These are phyloP conservation scores for Drepana falcataria DNA, from an alignment of 2,888 invertebrate species.

Conservation along the genomic window DNA sequence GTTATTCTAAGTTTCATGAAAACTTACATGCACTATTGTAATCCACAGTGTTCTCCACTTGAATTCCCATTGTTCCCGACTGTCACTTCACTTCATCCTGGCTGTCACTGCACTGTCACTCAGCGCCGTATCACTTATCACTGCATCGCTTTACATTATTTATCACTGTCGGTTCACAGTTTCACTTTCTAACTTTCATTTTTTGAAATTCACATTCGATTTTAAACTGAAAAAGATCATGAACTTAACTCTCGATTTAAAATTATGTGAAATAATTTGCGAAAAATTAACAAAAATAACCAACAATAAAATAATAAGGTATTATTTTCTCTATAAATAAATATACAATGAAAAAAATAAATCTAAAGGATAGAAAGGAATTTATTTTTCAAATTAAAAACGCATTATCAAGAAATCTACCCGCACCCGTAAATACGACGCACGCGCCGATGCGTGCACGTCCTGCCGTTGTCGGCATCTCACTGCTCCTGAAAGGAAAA, in stretches of 20 bases:
- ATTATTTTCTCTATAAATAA: too few relatives aligned
- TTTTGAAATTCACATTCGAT: constrained; percentile 8
- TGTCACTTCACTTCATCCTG: constrained; percentile 41
- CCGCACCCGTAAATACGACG: constrained; percentile 7
- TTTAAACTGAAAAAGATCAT: constrained; percentile 14
- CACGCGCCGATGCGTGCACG: constrained; percentile 30
- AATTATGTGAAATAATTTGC: too few relatives aligned
- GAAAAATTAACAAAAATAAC: too few relatives aligned
- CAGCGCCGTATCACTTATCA: constrained; percentile 16
- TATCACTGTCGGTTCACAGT: constrained; percentile 20
- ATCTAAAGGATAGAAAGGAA: not conserved
- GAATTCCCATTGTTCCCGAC: constrained; percentile 61
- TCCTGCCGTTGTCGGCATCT: constrained; percentile 31
- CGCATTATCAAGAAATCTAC: too few relatives aligned
- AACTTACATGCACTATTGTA: constrained; percentile 72
- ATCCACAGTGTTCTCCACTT: constrained; percentile 67
- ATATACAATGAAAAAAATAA: too few relatives aligned
- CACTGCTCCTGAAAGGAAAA: constrained; percentile 46
- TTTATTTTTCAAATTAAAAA: not conserved
- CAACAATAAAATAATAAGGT: not conserved
- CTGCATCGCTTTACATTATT: constrained; percentile 24
- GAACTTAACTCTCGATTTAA: too few relatives aligned
- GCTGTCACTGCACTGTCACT: constrained; percentile 12
- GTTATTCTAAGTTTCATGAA: too few relatives aligned
- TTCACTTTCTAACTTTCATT: constrained; percentile 19